Evolutionary conservation across 2,888 invertebrate species (phyloP), one percentile per base, ranked within the genome.

Genomic region (Heliconius erato): DNA sequence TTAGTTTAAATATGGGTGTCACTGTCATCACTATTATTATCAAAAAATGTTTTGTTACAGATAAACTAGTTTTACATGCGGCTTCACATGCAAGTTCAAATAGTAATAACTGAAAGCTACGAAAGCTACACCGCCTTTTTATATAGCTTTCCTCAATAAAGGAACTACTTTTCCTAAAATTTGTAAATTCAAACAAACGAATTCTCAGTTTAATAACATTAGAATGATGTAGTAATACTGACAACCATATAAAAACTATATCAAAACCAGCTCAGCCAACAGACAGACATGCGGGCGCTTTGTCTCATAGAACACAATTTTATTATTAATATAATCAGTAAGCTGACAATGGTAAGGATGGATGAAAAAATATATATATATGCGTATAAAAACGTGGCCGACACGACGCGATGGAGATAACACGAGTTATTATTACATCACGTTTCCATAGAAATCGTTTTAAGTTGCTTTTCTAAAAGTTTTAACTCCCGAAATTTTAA

Each of bases 381-480:
- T 88, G 88, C 88, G 88, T 89, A 90, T 90, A 90, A 92, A 91
- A 91, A 86, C 87, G 85, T 81, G 76, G 79, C 40, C 68, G 74
- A 71, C 77, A 68, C 85, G 87, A 88, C 90, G 87, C 86, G 88
- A 86, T 88, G 86, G 89, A 93, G 92, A 93, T 92, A 92, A 92
- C 89, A 87, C 89, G 88, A 91, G 89, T 91, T 90, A 91, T 91
- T 90, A 91, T 86, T 86, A 86, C 83, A 88, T 89, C 91, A 91
- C 89, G 90, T 89, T 86, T 88, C 40, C 76, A 76, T 76, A 76
- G 76, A 63, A 35, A 76, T 16, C 63, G 63, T 76, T 76, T 35
- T 49, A 26, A 14, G 72, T 72, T 63, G 35, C 40, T 63, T 76
- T n/a, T 63, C n/a, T 14, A 19, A 76, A 76, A 76, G 19, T 26